Evolutionary conservation across 1,140 invertebrate genomes (phyloP).

Genomic region (Ooceraea biroi): DNA sequence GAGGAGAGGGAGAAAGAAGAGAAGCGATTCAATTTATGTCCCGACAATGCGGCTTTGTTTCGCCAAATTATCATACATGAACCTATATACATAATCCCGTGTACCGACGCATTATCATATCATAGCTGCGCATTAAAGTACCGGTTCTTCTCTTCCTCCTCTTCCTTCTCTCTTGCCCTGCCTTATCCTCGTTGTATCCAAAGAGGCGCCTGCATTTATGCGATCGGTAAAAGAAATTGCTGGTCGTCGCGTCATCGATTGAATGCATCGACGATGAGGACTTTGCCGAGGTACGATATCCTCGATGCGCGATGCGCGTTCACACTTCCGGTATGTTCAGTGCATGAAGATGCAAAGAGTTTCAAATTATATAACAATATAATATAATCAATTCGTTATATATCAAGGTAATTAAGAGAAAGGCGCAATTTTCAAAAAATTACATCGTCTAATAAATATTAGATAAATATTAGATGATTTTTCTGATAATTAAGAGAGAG

Average conservation of each 20-base stretch:
- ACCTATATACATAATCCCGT: conserved; percentile 79
- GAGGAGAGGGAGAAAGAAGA: conserved; percentile 52
- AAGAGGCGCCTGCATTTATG: conserved; percentile 78
- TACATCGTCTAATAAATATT: neutral
- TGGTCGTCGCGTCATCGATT: conserved; percentile 64
- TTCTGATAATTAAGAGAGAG: no score
- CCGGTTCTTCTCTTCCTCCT: conserved; percentile 65
- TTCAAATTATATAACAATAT: no score
- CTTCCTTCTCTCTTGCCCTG: no score
- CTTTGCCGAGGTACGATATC: conserved; percentile 64
- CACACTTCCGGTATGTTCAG: conserved; percentile 11
- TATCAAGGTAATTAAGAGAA: neutral
- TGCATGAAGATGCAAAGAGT: conserved; percentile 18
- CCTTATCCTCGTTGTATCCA: conserved; percentile 67
- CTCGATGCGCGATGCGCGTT: conserved; percentile 36
- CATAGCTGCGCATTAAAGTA: conserved; percentile 80
- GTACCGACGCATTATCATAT: conserved; percentile 79
- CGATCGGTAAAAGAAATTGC: conserved; percentile 67
- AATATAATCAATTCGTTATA: no score
- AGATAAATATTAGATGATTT: no score
- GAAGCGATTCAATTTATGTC: conserved; percentile 83
- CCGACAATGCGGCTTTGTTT: conserved; percentile 85
- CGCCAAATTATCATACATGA: conserved; percentile 84
- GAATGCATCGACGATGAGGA: conserved; percentile 51
- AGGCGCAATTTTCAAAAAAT: neutral